Evolutionary conservation across 2,113 vertebrate species (phyloP).

Genomic region (Nycticryphes semicollaris): DNA sequence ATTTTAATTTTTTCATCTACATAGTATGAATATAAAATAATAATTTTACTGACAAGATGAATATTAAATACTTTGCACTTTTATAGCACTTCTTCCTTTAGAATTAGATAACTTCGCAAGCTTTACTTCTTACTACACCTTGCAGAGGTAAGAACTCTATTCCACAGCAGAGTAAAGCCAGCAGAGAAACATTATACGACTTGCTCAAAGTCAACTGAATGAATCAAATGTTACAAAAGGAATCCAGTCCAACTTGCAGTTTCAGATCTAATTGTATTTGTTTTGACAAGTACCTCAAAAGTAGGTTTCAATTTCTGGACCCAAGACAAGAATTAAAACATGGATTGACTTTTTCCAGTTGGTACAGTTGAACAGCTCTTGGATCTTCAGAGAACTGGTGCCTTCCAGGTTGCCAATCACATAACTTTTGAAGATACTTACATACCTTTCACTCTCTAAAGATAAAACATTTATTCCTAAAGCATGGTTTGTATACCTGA

Average conservation of each 20-base stretch:
- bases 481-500: neutral
- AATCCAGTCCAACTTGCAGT: neutral
- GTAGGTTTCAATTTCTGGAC: neutral
- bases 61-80: constrained; percentile 59
- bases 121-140: neutral
- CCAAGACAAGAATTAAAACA: neutral
- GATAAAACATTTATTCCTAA: neutral
- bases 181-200: neutral
- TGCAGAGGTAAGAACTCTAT: neutral
- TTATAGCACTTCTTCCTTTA: constrained; percentile 38
- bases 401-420: neutral
- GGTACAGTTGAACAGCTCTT: neutral
- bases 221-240: neutral
- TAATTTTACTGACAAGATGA: neutral
- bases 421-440: neutral
- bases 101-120: neutral
- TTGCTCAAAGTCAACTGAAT: constrained; percentile 41
- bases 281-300: neutral
- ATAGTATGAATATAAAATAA: neutral
- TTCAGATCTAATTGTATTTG: constrained; percentile 12
- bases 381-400: neutral
- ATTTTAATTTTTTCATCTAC: neutral
- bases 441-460: neutral
- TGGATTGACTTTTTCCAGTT: neutral
- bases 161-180: neutral